Evolutionary conservation across 2,888 invertebrate genomes (phyloP).

Genomic region (Macrostomum cliftonense): DNA sequence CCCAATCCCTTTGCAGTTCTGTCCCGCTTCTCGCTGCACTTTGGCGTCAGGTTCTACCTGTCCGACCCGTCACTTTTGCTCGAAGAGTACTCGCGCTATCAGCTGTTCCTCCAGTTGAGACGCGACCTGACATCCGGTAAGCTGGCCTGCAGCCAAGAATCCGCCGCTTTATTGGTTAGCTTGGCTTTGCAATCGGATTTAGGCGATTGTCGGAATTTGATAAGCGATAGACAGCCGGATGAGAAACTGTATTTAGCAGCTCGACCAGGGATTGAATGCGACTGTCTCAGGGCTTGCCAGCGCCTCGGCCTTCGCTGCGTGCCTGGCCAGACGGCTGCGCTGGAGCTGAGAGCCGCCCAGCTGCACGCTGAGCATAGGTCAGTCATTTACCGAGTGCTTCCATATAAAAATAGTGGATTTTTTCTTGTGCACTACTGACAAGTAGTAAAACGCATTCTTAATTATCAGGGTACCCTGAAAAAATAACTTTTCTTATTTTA

Average conservation of each 20-base stretch:
- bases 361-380: slow-evolving; percentile 77
- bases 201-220: not conserved
- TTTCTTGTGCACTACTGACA: no score
- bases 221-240: slow-evolving; percentile 43
- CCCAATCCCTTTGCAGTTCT: slow-evolving; percentile 18
- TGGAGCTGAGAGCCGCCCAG: slow-evolving; percentile 69
- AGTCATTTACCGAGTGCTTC: no score
- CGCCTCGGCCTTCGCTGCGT: slow-evolving; percentile 60
- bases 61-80: slow-evolving; percentile 72
- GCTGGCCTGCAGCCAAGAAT: slow-evolving; percentile 65
- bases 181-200: slow-evolving; percentile 79
- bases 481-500: not conserved
- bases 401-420: no score
- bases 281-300: slow-evolving; percentile 55
- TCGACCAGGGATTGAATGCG: slow-evolving; percentile 53
- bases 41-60: slow-evolving; percentile 74
- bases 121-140: slow-evolving; percentile 69
- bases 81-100: slow-evolving; percentile 86
- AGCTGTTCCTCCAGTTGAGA: slow-evolving; percentile 82
- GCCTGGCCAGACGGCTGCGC: slow-evolving; percentile 65
- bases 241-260: no score
- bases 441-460: no score
- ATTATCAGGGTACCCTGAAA: no score
- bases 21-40: slow-evolving; percentile 43
- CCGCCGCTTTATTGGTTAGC: slow-evolving; percentile 74